Percentiles rank a stretch among this genome's conserved stretches.
These are phyloP conservation scores for Riparia riparia DNA, from an alignment of 2,113 vertebrate species.

Conservation along the genomic window DNA sequence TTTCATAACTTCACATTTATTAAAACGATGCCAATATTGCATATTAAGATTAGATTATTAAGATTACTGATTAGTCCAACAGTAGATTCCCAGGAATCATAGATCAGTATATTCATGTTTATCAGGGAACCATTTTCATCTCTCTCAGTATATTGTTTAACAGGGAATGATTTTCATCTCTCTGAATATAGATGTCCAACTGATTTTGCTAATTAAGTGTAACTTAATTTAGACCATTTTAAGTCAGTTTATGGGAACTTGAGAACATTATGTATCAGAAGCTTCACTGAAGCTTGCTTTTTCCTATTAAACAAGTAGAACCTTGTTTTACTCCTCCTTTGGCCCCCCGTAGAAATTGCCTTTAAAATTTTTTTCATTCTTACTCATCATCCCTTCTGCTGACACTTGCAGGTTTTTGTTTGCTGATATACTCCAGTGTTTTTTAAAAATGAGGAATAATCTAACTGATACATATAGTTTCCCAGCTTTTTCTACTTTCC, in stretches of 20 bases:
- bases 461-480: background rate
- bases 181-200: background rate
- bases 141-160: background rate
- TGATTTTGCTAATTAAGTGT: background rate
- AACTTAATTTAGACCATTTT: background rate
- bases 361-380: background rate
- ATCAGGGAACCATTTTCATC: background rate
- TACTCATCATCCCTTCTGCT: background rate
- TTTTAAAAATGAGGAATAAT: background rate
- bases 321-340: background rate
- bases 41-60: no score
- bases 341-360: fast-evolving
- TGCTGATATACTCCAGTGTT: background rate
- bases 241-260: background rate
- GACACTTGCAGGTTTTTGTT: background rate
- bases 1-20: background rate
- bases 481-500: background rate
- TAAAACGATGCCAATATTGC: background rate
- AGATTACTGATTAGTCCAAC: background rate
- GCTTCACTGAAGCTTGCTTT: background rate
- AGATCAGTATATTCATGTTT: background rate
- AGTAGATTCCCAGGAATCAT: background rate
- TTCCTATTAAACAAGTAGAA: background rate
- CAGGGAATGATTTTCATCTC: background rate
- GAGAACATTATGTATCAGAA: background rate